A percentile compares a stretch with the other conserved stretches of the same genome.
These are phyloP conservation scores for Steinernema khuongi DNA, from an alignment of 1,140 invertebrate genomes.

Conservation along the genomic window DNA sequence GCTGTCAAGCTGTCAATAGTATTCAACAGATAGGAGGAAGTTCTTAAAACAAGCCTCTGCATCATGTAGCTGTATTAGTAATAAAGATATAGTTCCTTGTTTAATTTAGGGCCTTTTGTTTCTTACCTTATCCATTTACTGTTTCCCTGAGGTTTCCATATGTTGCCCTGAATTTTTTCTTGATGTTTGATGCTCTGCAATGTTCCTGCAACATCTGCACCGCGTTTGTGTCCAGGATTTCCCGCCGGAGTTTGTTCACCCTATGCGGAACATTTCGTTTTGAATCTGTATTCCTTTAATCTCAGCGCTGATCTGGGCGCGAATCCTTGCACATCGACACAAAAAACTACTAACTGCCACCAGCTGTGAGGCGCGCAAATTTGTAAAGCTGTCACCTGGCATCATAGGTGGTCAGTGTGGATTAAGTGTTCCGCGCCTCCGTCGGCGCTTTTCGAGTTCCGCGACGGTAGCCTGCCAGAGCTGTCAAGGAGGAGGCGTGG, in stretches of 20 bases:
- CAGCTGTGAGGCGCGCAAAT: neutral
- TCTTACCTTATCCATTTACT: no score
- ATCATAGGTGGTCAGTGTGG: neutral
- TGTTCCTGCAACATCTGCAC: neutral
- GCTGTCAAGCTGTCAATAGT: no score
- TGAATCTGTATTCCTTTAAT: neutral
- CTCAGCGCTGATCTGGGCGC: neutral
- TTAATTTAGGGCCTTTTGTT: no score
- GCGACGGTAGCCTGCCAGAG: neutral
- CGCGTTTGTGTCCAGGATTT: neutral
- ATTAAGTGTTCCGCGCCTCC: neutral
- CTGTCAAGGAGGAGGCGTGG: neutral
- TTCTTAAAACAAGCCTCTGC: no score
- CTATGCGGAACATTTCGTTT: neutral
- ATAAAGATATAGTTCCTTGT: no score
- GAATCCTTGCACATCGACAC: neutral
- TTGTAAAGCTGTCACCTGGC: conserved; percentile 10
- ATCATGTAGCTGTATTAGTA: no score
- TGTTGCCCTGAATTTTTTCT: no score
- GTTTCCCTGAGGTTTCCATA: no score
- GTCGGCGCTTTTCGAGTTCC: neutral
- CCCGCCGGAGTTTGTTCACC: neutral
- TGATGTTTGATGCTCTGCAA: no score
- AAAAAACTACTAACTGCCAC: neutral
- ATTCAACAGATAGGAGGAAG: no score